Conservation (phyloP, 2,797 vertebrate species). For the Gallinago nigripennis region DNA sequence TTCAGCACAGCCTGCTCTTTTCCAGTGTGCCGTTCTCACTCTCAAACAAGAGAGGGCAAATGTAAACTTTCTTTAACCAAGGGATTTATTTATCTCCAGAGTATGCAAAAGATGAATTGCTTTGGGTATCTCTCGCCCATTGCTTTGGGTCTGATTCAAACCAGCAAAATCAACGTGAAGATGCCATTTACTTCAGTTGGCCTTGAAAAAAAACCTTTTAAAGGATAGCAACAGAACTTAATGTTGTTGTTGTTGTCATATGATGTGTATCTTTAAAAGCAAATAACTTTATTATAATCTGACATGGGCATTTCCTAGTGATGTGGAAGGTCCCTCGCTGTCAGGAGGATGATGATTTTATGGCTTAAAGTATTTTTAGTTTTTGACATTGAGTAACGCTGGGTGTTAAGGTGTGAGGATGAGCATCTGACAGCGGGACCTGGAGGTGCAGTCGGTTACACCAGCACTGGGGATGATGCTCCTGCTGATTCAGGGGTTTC, state of each 20-base stretch:
- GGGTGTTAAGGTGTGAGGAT: background rate
- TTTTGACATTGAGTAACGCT: background rate
- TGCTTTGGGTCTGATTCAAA: background rate
- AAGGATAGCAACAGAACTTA: background rate
- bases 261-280: background rate
- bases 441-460: background rate
- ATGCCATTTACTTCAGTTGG: background rate
- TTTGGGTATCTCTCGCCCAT: background rate
- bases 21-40: background rate
- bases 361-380: background rate
- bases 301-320: background rate
- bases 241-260: background rate
- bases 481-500: rapidly evolving
- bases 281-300: background rate
- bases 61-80: background rate
- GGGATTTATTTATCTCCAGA: background rate
- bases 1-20: background rate
- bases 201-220: background rate
- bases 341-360: background rate
- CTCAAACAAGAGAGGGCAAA: background rate
- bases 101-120: background rate
- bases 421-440: rapidly evolving
- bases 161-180: background rate
- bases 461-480: no score
- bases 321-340: background rate